Conservation (phyloP, 2,113 vertebrate species). For the Ahaetulla prasina region DNA sequence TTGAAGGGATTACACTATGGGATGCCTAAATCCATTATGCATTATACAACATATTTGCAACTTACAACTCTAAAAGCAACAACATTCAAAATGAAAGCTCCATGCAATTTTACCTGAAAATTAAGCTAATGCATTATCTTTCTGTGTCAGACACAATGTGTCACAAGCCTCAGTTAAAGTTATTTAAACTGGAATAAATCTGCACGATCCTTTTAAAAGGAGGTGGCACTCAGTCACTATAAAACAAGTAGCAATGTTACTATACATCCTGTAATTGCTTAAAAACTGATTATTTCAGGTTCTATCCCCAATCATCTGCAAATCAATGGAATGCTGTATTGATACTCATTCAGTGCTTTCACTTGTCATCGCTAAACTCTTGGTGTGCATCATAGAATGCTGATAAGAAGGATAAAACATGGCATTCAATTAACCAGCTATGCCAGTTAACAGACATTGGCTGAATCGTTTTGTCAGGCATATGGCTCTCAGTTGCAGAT, state of each 20-base stretch:
- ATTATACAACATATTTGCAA: neutral
- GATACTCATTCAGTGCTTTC: constrained; percentile 42
- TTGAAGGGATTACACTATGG: neutral
- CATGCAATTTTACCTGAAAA: neutral
- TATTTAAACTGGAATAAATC: neutral
- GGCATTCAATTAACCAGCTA: constrained; percentile 57
- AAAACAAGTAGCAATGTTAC: constrained; percentile 19
- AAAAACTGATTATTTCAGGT: constrained; percentile 21
- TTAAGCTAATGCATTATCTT: neutral
- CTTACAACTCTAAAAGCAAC: neutral
- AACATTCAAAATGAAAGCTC: neutral
- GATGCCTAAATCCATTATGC: neutral
- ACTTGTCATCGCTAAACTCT: constrained; percentile 42
- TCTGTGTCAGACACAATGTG: neutral
- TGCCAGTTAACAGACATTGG: constrained; percentile 46
- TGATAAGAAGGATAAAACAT: constrained; percentile 44
- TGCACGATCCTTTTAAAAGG: constrained; percentile 24
- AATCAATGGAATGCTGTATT: constrained; percentile 56
- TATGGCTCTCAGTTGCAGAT: neutral
- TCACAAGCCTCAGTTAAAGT: neutral
- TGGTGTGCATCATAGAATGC: constrained; percentile 41
- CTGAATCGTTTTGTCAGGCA: constrained; percentile 41
- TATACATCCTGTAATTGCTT: constrained; percentile 21
- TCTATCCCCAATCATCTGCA: neutral
- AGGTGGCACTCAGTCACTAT: constrained; percentile 1